Evolutionary conservation across 2,888 invertebrate genomes (phyloP).

Genomic region (Leptinotarsa rubiginosa): DNA sequence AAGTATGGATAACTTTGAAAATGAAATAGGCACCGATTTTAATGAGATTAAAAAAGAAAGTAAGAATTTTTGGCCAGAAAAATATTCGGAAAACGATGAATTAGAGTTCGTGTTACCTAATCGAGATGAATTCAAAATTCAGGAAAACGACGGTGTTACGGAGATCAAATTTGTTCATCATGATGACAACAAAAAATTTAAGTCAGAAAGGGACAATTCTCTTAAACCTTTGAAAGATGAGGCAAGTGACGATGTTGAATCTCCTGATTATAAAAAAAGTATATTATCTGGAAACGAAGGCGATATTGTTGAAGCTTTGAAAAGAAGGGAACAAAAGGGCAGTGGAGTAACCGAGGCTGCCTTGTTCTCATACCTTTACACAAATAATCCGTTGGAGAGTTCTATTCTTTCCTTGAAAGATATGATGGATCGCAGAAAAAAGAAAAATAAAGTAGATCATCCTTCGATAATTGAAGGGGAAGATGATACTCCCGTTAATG

Average conservation of each 20-base stretch:
- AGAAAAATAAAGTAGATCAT: neutral
- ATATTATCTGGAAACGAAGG: neutral
- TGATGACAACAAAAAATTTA: neutral
- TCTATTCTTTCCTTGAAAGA: neutral
- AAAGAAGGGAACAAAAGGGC: neutral
- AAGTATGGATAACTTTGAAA: conserved; percentile 28
- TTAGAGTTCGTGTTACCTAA: conserved; percentile 29
- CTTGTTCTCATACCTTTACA: neutral
- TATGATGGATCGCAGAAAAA: neutral
- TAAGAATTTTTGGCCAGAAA: conserved; percentile 4
- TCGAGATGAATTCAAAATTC: conserved; percentile 35
- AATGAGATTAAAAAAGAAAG: conserved; percentile 49
- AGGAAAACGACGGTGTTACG: conserved; percentile 43
- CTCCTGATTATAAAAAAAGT: neutral
- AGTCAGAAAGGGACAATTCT: neutral
- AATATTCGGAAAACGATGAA: conserved; percentile 27
- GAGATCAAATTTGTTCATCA: conserved; percentile 46
- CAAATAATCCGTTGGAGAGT: neutral
- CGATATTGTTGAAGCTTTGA: neutral
- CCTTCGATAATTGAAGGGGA: neutral
- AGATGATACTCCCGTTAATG: neutral
- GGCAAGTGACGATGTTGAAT: neutral
- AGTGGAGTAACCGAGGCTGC: neutral
- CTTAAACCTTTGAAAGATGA: neutral
- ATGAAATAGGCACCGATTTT: conserved; percentile 48